Evolutionary conservation across 2,888 invertebrate species (phyloP), one percentile per base, ranked within the genome.

Genomic region (Gymnosoma rotundatum): DNA sequence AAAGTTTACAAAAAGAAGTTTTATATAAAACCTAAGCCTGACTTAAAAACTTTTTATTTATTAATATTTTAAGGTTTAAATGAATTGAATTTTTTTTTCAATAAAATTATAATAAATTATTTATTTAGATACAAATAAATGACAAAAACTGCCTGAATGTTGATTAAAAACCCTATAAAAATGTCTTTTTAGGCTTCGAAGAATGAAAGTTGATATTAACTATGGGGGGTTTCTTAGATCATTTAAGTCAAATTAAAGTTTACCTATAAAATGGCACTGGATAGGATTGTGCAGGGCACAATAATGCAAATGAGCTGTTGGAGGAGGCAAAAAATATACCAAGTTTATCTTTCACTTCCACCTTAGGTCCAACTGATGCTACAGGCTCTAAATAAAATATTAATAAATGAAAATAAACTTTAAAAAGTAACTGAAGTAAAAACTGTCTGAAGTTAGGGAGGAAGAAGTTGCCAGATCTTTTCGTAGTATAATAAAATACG

Each of bases 231-330:
- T 18, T 32, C 25, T 32, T 32, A 32, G 25, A 5, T 38, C 10
- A 42, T 42, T 38, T 42, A 42, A 16, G 9, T 63, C 8, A 25
- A 6, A 38, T 18, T 0, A 38, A 48, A 20, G 32, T 25, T 88
- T 93, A 94, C 94, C 94, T 94, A 93, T 93, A 94, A 87, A 93
- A 91, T 89, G 95, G 95, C 90, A 94, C 93, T 86, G 95, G 95
- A 93, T 94, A 95, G 87, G 94, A 95, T 92, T 95, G 94, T 42
- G 94, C 94, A 76, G 94, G 94, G 89, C 95, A 95, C 76, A 94
- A 91, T 86, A 94, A 87, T 85, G 94, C 89, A 64, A 89, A 86
- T 0, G 88, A 83, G 4, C 48, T 70, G 18, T 88, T 85, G 0
- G 80, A 60, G 14, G 83, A 86, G 0, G 86, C 88, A 18, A 88